phyloP scores from a whole-genome alignment of 2,113 vertebrate species.

The Pithys albifrons region DNA sequence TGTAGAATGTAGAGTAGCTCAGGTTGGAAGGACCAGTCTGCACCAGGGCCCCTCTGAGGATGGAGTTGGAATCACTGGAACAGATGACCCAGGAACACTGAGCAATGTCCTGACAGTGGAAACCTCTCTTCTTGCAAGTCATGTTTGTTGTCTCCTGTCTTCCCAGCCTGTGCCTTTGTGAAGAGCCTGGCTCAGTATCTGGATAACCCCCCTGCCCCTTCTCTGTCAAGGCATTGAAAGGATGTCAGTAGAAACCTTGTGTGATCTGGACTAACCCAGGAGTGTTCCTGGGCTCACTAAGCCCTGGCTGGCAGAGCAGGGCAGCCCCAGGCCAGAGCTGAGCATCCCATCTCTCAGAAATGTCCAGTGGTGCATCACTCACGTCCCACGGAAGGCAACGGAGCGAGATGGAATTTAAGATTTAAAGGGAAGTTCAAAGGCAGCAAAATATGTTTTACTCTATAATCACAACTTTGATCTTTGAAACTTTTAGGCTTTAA shows the following conservation, averaged over 20 bases:
- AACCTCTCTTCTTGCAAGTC: background rate
- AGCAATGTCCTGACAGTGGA: background rate
- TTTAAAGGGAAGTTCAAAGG: background rate
- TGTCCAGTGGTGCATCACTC: background rate
- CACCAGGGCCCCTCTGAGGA: background rate
- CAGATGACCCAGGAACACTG: too few relatives aligned
- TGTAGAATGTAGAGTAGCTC: background rate
- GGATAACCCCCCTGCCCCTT: background rate
- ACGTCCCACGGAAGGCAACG: rapidly evolving
- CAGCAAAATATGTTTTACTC: background rate
- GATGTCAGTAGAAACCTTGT: too few relatives aligned
- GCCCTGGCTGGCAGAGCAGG: rapidly evolving
- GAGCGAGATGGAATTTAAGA: background rate
- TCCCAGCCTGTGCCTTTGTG: background rate
- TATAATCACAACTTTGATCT: background rate
- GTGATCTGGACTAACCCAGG: background rate
- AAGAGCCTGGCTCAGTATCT: background rate
- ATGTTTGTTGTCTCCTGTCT: background rate
- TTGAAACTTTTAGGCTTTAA: background rate
- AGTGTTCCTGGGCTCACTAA: rapidly evolving
- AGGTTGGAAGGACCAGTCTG: background rate
- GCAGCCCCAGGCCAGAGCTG: background rate
- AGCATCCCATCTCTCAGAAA: background rate
- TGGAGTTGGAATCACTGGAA: background rate
- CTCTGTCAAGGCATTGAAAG: background rate